These are phyloP conservation scores for Thymelicus sylvestris DNA, from an alignment of 2,888 invertebrate genomes.

Conservation along the genomic window DNA sequence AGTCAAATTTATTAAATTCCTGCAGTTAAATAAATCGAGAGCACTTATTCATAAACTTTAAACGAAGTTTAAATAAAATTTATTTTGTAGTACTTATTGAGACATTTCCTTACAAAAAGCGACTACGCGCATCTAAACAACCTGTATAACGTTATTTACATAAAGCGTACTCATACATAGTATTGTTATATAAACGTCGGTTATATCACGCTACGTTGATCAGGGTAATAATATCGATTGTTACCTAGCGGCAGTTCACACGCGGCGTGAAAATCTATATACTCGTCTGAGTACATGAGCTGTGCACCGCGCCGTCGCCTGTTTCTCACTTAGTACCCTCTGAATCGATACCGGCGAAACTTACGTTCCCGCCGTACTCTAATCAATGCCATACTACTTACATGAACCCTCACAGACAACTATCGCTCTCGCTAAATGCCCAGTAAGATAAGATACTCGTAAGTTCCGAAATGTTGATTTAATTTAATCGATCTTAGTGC, in stretches of 20 bases:
- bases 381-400: conserved; percentile 45
- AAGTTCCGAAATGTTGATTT: conserved; percentile 1
- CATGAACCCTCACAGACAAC: conserved; percentile 31
- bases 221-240: conserved; percentile 39
- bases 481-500: neutral
- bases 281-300: conserved; percentile 40
- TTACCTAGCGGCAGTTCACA: conserved; percentile 35
- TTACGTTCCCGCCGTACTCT: conserved; percentile 45
- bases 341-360: conserved; percentile 50
- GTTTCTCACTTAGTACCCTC: conserved; percentile 45
- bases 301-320: conserved; percentile 40
- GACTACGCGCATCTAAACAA: neutral
- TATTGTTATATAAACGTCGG: conserved; percentile 24
- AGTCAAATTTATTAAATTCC: too few species aligned
- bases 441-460: conserved; percentile 8
- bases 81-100: too few species aligned
- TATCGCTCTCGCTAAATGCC: conserved; percentile 29
- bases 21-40: too few species aligned
- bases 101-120: too few species aligned
- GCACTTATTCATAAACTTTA: too few species aligned
- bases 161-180: conserved; percentile 19
- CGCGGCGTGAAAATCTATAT: conserved; percentile 38
- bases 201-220: conserved; percentile 38
- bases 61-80: too few species aligned
- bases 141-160: conserved; percentile 2